Conservation (phyloP, 1,140 invertebrate genomes). For the Pachypeltis micranthus region DNA sequence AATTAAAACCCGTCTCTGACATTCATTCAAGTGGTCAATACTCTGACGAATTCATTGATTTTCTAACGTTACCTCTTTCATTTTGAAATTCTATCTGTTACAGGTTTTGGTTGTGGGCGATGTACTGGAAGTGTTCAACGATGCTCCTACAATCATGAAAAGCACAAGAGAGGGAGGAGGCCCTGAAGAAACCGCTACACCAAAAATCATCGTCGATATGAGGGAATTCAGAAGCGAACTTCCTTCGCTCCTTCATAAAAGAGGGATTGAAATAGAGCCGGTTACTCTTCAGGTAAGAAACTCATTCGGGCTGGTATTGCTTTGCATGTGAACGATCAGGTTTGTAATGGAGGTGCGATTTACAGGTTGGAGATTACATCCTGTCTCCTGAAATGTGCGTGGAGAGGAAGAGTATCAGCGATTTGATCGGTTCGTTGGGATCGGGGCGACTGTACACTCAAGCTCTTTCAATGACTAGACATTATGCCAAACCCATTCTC, state of each 20-base stretch:
- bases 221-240: constrained; percentile 95
- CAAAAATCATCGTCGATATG: constrained; percentile 88
- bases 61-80: too few relatives aligned
- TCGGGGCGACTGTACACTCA: constrained; percentile 93
- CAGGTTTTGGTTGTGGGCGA: constrained; percentile 65
- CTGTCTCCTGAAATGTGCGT: constrained; percentile 91
- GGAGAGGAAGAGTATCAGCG: constrained; percentile 93
- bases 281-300: constrained; percentile 64
- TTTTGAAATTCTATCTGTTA: background rate
- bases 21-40: too few relatives aligned
- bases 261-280: constrained; percentile 88
- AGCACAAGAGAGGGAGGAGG: constrained; percentile 54
- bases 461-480: constrained; percentile 74
- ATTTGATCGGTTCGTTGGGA: constrained; percentile 91
- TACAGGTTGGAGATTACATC: constrained; percentile 91
- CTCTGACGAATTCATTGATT: too few relatives aligned
- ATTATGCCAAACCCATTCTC: constrained; percentile 80
- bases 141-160: background rate
- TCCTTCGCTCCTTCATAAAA: constrained; percentile 82
- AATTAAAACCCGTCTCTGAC: too few relatives aligned
- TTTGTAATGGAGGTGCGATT: constrained; percentile 12
- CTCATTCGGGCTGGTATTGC: background rate
- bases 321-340: background rate
- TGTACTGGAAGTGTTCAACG: constrained; percentile 8
- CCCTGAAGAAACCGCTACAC: constrained; percentile 32